Percentiles rank a stretch among this genome's conserved stretches.
These are phyloP conservation scores for Mus spicilegus DNA, from an alignment of 2,113 vertebrate species.

Conservation along the genomic window DNA sequence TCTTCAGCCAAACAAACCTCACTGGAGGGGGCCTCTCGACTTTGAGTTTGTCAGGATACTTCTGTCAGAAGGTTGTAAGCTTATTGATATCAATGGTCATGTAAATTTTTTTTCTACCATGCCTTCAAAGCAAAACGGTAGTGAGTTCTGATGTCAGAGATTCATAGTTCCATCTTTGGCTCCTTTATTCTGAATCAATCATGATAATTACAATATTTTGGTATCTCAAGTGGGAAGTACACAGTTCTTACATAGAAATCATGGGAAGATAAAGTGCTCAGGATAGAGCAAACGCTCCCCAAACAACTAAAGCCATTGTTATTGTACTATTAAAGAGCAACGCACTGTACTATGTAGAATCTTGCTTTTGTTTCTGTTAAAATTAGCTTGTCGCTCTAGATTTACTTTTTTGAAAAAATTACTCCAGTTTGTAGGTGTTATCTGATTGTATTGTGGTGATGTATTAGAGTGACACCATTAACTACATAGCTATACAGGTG, in stretches of 20 bases:
- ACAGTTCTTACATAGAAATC: background rate
- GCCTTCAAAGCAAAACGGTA: background rate
- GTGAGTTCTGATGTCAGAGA: background rate
- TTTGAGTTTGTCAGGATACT: background rate
- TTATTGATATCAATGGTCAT: background rate
- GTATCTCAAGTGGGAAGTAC: background rate
- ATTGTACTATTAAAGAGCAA: background rate
- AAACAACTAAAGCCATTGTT: background rate
- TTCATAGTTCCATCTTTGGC: background rate
- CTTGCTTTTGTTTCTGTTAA: constrained; percentile 21
- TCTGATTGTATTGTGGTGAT: background rate
- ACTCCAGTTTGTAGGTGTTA: background rate
- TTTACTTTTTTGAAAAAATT: background rate
- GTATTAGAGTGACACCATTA: background rate
- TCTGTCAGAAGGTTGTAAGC: background rate
- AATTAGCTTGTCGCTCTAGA: background rate
- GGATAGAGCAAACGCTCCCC: background rate
- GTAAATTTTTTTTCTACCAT: background rate
- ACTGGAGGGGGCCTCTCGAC: background rate
- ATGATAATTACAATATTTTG: background rate
- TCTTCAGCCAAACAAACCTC: background rate
- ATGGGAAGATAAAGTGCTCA: background rate
- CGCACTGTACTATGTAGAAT: background rate
- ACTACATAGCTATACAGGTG: background rate
- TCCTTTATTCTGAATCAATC: background rate